Conservation (phyloP, 2,797 vertebrate genomes). For the Sebastes wilsoni region DNA sequence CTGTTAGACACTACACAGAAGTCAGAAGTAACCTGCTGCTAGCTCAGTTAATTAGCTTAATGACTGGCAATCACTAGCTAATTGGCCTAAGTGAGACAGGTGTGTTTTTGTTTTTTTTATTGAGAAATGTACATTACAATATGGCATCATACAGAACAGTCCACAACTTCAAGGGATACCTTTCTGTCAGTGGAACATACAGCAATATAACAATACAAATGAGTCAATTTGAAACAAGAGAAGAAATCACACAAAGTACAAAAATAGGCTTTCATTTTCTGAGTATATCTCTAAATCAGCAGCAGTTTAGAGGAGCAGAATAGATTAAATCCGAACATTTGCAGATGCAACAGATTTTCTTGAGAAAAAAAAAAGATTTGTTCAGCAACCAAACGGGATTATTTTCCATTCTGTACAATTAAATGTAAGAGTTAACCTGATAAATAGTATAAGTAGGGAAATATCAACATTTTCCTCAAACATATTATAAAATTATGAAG, state of each 20-base stretch:
- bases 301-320: neutral
- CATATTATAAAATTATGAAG: too few species aligned
- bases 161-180: too few species aligned
- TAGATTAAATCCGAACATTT: neutral
- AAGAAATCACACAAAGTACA: slow-evolving; percentile 24
- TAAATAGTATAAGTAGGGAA: slow-evolving; percentile 17
- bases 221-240: neutral
- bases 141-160: too few species aligned
- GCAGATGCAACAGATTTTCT: neutral
- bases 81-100: too few species aligned
- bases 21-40: too few species aligned
- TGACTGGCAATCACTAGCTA: too few species aligned
- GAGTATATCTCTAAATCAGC: neutral
- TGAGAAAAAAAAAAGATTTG: neutral
- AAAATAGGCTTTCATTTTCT: slow-evolving; percentile 2
- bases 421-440: neutral
- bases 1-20: neutral
- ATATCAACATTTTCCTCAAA: too few species aligned
- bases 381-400: neutral
- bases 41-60: too few species aligned
- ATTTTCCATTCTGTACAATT: slow-evolving; percentile 7
- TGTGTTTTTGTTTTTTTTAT: too few species aligned
- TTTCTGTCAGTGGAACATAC: neutral
- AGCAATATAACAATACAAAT: neutral
- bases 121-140: too few species aligned